phyloP scores from a whole-genome alignment of 2,113 vertebrate genomes.

The Fulmarus glacialis region DNA sequence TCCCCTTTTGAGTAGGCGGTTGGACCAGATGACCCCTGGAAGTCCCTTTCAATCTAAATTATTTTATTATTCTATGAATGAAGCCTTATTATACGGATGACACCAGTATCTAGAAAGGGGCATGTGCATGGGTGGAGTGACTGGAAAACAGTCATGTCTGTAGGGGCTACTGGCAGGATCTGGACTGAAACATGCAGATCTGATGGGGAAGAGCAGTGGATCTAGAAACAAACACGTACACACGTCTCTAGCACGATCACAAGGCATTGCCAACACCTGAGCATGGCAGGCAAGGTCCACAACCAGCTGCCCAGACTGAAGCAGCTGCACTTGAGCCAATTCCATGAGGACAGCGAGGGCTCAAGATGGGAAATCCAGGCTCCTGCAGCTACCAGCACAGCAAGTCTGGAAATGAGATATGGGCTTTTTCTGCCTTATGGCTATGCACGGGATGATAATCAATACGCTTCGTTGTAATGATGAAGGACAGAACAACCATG shows the following conservation, averaged over 20 bases:
- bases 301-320: neutral
- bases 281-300: neutral
- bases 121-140: rapidly evolving
- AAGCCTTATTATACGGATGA: neutral
- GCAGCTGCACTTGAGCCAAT: neutral
- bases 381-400: neutral
- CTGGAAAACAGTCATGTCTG: neutral
- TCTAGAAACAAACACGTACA: neutral
- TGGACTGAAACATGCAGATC: too few species aligned
- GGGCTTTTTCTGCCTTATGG: neutral
- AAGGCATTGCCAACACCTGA: neutral
- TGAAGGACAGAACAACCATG: neutral
- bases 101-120: neutral
- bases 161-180: neutral
- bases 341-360: neutral
- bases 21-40: neutral
- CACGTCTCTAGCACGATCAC: rapidly evolving
- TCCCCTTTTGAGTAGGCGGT: neutral
- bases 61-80: neutral
- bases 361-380: neutral
- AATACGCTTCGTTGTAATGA: neutral
- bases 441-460: neutral
- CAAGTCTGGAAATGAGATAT: neutral
- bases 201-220: neutral
- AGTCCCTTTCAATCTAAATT: neutral